Base-by-base conservation (phyloP, 2,113 vertebrate species). In the Carollia perspicillata region DNA sequence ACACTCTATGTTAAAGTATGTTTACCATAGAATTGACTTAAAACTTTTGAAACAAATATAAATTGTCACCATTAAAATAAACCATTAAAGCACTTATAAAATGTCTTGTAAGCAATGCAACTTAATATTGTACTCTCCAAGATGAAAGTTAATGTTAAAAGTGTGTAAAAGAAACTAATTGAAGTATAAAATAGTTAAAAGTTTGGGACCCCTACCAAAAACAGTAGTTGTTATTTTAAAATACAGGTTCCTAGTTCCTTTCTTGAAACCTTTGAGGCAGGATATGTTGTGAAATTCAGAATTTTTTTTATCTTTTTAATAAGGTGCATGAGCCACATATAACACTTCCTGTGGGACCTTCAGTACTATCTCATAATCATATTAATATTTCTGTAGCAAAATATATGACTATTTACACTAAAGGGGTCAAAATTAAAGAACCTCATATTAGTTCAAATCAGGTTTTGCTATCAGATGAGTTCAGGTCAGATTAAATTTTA, bases 401-500 rank as follows among this genome's bases (percentile, higher is more conserved):
- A 87, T 37, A 37, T 66, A 80, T 74, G 37, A 84, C 17, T 84
- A 71, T 55, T 80, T 55, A 42, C 58, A 11, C 65, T n/a, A 65
- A 53, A 75, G 35, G 30, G 23, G 3, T 80, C 93, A 55, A 93
- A 83, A 79, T 7, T 84, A 94, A 60, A 60, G 26, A 60, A 33
- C 37, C 10, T 47, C 49, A 58, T 0, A 2, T 78, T 94, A 75
- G 51, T 75, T 95, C 16, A 37, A 26, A 30, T 79, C 2, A 49
- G 37, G 51, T 83, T 94, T 91, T 96, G 37, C 33, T 60, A 14
- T 86, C 55, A 72, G 60, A 51, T 60, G 44, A 69, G 22, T 87
- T 66, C 53, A 79, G 53, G 6, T 79, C 84, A 92, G 40, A 51
- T 81, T 86, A 93, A 79, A 85, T 96, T 88, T 58, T 91, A 26